These are phyloP conservation scores for Plestiodon gilberti DNA, from an alignment of 2,113 vertebrate genomes.

Conservation along the genomic window DNA sequence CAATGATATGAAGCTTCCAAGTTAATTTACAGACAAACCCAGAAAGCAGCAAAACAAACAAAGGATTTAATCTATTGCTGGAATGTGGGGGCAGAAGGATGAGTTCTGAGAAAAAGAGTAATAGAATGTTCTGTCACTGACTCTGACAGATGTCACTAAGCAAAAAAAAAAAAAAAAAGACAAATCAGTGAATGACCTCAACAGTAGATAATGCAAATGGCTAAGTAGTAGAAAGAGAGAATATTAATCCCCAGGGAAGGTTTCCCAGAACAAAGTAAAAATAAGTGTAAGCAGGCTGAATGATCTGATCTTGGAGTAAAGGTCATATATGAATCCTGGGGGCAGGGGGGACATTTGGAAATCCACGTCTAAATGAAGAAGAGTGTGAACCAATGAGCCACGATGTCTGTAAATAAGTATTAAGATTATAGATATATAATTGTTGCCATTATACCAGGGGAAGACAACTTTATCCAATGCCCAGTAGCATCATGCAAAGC, in stretches of 20 bases:
- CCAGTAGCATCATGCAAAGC: not conserved
- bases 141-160: not conserved
- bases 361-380: not conserved
- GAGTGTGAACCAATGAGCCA: not conserved
- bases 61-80: slow-evolving; percentile 20
- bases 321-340: not conserved
- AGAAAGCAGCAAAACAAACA: slow-evolving; percentile 22
- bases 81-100: slow-evolving; percentile 27
- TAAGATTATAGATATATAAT: too few species aligned
- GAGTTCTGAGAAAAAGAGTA: slow-evolving; percentile 8
- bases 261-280: not conserved
- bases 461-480: not conserved
- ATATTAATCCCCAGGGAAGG: not conserved
- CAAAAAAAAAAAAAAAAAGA: not conserved
- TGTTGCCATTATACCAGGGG: not conserved
- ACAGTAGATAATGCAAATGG: not conserved
- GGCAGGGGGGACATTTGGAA: not conserved
- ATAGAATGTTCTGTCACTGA: slow-evolving; percentile 5
- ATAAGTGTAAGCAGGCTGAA: not conserved
- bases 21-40: slow-evolving; percentile 11
- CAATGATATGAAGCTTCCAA: not conserved
- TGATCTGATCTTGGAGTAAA: not conserved
- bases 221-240: not conserved
- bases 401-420: not conserved
- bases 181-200: not conserved